Evolutionary conservation across 2,888 invertebrate species (phyloP).

Genomic region (Phalera bucephala): DNA sequence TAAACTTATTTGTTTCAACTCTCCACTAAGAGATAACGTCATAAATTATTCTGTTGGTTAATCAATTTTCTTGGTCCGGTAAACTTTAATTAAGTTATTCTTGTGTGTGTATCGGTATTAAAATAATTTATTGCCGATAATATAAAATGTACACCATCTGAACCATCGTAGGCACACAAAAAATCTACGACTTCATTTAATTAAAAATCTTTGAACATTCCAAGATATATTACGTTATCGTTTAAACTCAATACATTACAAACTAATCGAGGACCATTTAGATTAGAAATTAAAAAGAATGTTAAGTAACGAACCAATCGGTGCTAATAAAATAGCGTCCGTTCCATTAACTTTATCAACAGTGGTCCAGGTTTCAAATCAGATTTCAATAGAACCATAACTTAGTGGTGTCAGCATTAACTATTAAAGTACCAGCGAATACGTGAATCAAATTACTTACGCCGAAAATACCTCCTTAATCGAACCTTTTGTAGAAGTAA

Average conservation of each 20-base stretch:
- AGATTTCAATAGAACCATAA: slow-evolving; percentile 52
- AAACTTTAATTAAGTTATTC: slow-evolving; percentile 46
- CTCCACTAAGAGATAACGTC: slow-evolving; percentile 44
- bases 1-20: slow-evolving; percentile 67
- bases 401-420: slow-evolving; percentile 45
- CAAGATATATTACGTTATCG: no score
- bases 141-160: no score
- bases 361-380: slow-evolving; percentile 38
- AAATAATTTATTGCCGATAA: slow-evolving; percentile 7
- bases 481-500: slow-evolving; percentile 42
- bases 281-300: slow-evolving; percentile 28
- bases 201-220: no score
- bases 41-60: slow-evolving; percentile 55
- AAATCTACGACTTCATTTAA: no score
- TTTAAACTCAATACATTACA: neutral
- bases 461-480: slow-evolving; percentile 41
- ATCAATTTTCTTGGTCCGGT: slow-evolving; percentile 45
- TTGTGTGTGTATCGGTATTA: slow-evolving; percentile 8
- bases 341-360: slow-evolving; percentile 34
- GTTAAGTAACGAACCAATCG: no score
- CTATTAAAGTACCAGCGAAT: slow-evolving; percentile 28
- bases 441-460: slow-evolving; percentile 45
- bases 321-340: slow-evolving; percentile 22
- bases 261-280: neutral
- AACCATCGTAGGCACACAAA: no score